Conservation (phyloP, 2,797 vertebrate species). For the Momotus momota region DNA sequence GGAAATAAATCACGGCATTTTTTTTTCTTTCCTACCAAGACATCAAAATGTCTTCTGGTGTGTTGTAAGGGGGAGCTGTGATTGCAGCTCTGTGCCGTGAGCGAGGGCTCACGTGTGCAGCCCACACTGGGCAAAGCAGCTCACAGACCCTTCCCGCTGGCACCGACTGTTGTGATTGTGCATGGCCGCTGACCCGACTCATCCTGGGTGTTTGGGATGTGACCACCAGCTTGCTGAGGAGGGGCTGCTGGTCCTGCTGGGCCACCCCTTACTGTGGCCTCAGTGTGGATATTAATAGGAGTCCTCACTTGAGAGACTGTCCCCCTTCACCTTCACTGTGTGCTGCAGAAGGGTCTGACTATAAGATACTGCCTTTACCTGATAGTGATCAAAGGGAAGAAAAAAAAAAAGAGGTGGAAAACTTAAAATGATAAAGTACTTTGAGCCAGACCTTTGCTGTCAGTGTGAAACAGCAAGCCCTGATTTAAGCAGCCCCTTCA, state of each 20-base stretch:
- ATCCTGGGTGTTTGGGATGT: too few relatives aligned
- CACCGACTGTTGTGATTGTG: too few relatives aligned
- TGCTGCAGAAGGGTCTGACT: rapidly evolving
- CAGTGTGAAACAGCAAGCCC: background rate
- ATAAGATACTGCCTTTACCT: background rate
- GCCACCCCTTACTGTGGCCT: too few relatives aligned
- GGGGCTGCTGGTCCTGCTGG: too few relatives aligned
- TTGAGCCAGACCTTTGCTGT: slow-evolving; percentile 31
- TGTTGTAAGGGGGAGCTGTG: too few relatives aligned
- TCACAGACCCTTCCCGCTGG: too few relatives aligned
- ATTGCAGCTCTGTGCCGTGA: too few relatives aligned
- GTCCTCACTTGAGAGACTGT: too few relatives aligned
- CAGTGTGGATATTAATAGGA: background rate
- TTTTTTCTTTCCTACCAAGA: background rate
- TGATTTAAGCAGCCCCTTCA: slow-evolving; percentile 41
- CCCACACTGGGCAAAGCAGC: too few relatives aligned
- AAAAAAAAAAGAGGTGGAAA: background rate
- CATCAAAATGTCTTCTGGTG: background rate
- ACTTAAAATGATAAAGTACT: background rate
- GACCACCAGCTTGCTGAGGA: too few relatives aligned
- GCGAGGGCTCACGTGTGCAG: too few relatives aligned
- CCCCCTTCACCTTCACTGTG: background rate
- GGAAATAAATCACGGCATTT: background rate
- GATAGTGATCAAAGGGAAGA: background rate
- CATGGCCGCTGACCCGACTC: too few relatives aligned